Percentiles rank a stretch among this genome's conserved stretches.
phyloP scores from a whole-genome alignment of 2,113 vertebrate genomes.

The Amphiprion percula region DNA sequence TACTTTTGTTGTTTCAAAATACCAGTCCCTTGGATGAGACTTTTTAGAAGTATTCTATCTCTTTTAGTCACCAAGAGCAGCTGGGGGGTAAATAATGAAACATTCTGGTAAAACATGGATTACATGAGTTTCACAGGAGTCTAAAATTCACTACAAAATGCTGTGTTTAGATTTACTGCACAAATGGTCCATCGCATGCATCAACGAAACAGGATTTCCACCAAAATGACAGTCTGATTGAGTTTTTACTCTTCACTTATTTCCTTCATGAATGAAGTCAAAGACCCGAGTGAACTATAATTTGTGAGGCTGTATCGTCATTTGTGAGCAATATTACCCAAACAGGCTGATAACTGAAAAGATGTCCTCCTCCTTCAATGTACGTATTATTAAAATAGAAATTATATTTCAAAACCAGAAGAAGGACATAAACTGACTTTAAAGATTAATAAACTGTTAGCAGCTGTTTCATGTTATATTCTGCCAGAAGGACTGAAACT shows the following conservation, averaged over 20 bases:
- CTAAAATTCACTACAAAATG: conserved; percentile 2
- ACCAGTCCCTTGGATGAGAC: too few species aligned
- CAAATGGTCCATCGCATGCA: conserved; percentile 26
- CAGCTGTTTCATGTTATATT: conserved; percentile 11
- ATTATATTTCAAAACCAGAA: not conserved
- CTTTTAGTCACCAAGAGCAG: conserved; percentile 30
- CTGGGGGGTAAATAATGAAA: conserved; percentile 19
- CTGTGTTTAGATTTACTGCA: conserved; percentile 17
- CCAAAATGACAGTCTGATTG: conserved; percentile 34
- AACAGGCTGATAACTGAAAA: conserved; percentile 84
- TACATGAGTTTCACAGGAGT: not conserved
- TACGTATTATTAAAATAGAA: conserved; percentile 65
- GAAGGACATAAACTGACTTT: not conserved
- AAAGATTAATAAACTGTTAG: conserved; percentile 31
- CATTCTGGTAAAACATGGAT: conserved; percentile 1
- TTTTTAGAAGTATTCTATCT: not conserved
- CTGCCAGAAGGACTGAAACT: not conserved
- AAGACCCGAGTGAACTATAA: conserved; percentile 62
- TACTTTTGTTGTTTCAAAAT: not conserved
- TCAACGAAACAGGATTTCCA: conserved; percentile 26
- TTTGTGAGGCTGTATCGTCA: conserved; percentile 83
- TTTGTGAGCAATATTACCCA: conserved; percentile 84
- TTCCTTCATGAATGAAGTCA: conserved; percentile 42
- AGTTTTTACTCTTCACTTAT: conserved; percentile 23
- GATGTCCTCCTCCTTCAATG: conserved; percentile 85